A percentile compares a stretch with the other conserved stretches of the same genome.
These are phyloP conservation scores for Bradypodion ventrale DNA, from an alignment of 2,797 vertebrate species.

Conservation along the genomic window DNA sequence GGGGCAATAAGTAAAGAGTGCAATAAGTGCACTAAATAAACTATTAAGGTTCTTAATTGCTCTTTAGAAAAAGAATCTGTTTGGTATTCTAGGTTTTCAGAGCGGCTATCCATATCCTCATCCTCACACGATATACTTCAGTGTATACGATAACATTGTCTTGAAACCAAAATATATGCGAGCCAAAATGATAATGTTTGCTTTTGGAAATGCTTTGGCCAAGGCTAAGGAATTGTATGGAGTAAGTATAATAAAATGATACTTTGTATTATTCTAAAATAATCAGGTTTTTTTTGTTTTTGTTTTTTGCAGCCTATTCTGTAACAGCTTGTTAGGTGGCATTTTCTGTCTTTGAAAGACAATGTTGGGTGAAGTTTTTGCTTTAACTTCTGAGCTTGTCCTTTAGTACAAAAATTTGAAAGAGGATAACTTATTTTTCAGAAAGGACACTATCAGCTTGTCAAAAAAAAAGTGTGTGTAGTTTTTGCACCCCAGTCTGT, in stretches of 20 bases:
- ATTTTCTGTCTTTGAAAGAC: too few species aligned
- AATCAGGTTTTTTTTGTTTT: neutral
- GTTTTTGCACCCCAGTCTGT: too few species aligned
- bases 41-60: neutral
- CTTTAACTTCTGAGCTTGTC: too few species aligned
- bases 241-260: conserved; percentile 74
- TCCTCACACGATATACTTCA: conserved; percentile 88
- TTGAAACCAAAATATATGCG: conserved; percentile 85
- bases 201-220: conserved; percentile 88
- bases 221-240: conserved; percentile 83
- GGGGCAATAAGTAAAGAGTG: too few species aligned
- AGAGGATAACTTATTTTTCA: too few species aligned
- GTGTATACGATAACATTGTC: conserved; percentile 72
- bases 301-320: too few species aligned
- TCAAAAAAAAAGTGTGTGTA: neutral
- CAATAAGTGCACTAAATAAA: neutral
- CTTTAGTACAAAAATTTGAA: too few species aligned
- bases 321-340: too few species aligned
- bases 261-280: neutral
- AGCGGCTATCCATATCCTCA: conserved; percentile 83
- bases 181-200: conserved; percentile 93
- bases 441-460: too few species aligned
- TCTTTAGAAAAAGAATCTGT: neutral
- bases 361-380: too few species aligned
- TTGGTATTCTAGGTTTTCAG: conserved; percentile 81